Conservation (phyloP, 2,113 vertebrate species). For the Archocentrus centrarchus region DNA sequence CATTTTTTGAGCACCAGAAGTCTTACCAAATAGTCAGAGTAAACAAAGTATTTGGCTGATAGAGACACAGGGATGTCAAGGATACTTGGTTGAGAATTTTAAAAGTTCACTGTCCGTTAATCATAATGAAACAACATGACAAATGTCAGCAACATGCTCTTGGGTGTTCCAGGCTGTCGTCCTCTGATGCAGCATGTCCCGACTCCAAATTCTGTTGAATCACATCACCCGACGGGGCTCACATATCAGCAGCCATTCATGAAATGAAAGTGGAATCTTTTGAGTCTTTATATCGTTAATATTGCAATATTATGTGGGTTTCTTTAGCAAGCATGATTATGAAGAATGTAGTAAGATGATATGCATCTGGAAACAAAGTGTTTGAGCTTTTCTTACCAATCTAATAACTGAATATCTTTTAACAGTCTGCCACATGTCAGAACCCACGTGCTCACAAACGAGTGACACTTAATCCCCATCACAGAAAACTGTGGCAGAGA, state of each 20-base stretch:
- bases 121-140: background rate
- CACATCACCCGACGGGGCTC: slow-evolving; percentile 49
- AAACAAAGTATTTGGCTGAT: background rate
- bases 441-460: slow-evolving; percentile 12
- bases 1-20: background rate
- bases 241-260: slow-evolving; percentile 35
- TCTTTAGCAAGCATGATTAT: background rate
- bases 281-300: background rate
- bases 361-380: background rate
- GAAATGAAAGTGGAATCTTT: slow-evolving; percentile 11
- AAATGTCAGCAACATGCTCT: slow-evolving; percentile 50
- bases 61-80: background rate
- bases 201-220: slow-evolving; percentile 55
- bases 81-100: background rate
- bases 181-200: slow-evolving; percentile 46
- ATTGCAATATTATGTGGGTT: background rate
- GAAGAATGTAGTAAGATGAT: background rate
- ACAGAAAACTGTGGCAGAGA: slow-evolving; percentile 20
- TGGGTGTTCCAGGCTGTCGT: slow-evolving; percentile 46
- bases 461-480: slow-evolving; percentile 23
- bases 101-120: slow-evolving; percentile 12
- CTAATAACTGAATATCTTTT: background rate
- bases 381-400: background rate
- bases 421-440: slow-evolving; percentile 17
- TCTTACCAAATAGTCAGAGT: background rate